Evolutionary conservation across 30 jellyfish, hydroid and myxozoan species (phyloP), one percentile per base, ranked within the genome.

Genomic region (Hydractinia echinata): DNA sequence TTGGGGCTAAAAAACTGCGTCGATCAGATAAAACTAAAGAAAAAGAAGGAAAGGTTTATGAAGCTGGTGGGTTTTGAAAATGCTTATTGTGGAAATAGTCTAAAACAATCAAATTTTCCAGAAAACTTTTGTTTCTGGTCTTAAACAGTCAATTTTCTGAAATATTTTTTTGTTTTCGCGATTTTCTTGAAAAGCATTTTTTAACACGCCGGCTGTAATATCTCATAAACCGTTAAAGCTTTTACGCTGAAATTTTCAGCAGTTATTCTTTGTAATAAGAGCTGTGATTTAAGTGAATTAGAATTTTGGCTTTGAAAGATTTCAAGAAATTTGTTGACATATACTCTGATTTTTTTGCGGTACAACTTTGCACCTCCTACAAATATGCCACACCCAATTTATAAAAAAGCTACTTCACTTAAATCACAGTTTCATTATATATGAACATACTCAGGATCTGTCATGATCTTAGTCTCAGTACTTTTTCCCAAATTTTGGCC

Each of bases 171-270:
- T 56, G n/a, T 56, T 56, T 56, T 56, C n/a, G 68, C 68, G n/a
- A 9, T 9, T 56, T 56, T 56, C 68, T 56, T n/a, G n/a, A n/a
- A 56, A 56, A 9, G 68, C n/a, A 56, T 9, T 56, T 56, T 56
- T 56, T 56, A 10, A n/a, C 68, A 56, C 68, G 68, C 68, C 68
- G 68, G 68, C 68, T n/a, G 10, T 9, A 56, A 56, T 56, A 56
- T 56, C 68, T 56, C 68, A 56, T 10, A 56, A n/a, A 56, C 68
- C 68, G 68, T 56, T 56, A 56, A 56, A 56, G 68, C 68, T 56
- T 56, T 56, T 10, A 10, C n/a, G n/a, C 10, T 56, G 68, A 56
- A 56, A 56, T 56, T 56, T 56, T 56, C 68, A 56, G 13, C 10
- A n/a, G n/a, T 56, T 56, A 9, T 56, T 56, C 68, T n/a, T 56